Evolutionary conservation across 2,113 vertebrate genomes (phyloP), one percentile per base, ranked within the genome.

Genomic region (Neogobius melanostomus): DNA sequence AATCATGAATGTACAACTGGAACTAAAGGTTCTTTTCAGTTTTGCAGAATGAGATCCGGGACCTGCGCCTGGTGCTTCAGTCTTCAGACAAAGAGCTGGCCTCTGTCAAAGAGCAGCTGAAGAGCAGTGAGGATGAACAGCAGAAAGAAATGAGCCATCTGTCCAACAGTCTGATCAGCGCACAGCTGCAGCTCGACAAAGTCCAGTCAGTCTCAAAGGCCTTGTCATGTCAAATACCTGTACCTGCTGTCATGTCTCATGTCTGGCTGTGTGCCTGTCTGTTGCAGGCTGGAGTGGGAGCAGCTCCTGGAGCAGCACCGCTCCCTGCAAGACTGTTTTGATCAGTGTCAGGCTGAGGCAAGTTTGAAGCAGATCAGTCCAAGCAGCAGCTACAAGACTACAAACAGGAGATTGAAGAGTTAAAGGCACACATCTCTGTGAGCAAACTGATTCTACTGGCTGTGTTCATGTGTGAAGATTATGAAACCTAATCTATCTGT

Each of bases 81-180:
- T 99, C 97, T 12, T 97, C 97, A 8, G 97, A 99, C 87, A 96
- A 93, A 68, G 96, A 99, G 79, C 91, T 98, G 50, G 91, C 91
- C 21, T 63, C 78, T 2, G 85, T 92, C 5, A 96, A 94, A 81
- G 92, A 87, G 12, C 92, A 96, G 72, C 88, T 97, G 1, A 91
- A 81, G 60, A 79, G 79, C 0, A 36, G 46, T 87, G 90, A 64
- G 82, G 88, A 83, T 11, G 93, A 92, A 69, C 95, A 96, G 60
- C 94, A 97, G 80, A 91, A 74, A 43, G 95, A 98, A 78, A 86
- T 92, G 53, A 84, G 66, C 56, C 92, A 91, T 52, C 93, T 98
- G 57, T 96, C 97, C 11, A 93, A 69, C 67, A 93, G 88, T 75
- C 93, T 97, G 11, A 91, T 97, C 87, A 91, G 94, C 45, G 90